Evolutionary conservation across 2,113 vertebrate species (phyloP).

Genomic region (Hippocampus barbouri): DNA sequence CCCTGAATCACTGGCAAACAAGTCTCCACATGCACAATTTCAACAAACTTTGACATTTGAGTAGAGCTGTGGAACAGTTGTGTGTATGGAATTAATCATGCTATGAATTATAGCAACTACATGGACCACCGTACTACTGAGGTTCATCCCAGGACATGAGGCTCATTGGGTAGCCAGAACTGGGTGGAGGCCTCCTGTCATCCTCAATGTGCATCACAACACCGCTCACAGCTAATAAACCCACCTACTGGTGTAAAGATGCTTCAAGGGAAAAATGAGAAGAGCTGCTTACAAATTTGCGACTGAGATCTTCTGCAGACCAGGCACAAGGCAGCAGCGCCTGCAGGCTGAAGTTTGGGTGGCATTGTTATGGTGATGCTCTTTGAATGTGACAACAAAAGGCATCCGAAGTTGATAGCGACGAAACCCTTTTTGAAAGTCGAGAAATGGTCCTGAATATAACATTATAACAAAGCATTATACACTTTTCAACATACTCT

Average conservation of each 20-base stretch:
- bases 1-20: background rate
- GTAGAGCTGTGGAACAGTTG: background rate
- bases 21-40: background rate
- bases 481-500: background rate
- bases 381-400: conserved; percentile 2
- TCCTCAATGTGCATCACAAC: conserved; percentile 60
- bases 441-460: background rate
- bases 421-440: background rate
- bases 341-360: conserved; percentile 1
- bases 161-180: conserved; percentile 46
- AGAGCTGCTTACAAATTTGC: conserved; percentile 10
- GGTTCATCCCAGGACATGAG: conserved; percentile 55
- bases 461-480: background rate
- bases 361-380: conserved; percentile 3
- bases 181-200: conserved; percentile 64
- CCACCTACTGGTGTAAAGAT: conserved; percentile 15
- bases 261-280: conserved; percentile 1
- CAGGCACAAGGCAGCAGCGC: background rate
- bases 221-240: conserved; percentile 18
- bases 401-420: background rate
- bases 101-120: conserved; percentile 10
- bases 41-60: background rate
- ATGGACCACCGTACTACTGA: conserved; percentile 22
- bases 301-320: background rate
- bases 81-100: conserved; percentile 5